phyloP scores from a whole-genome alignment of 2,797 vertebrate genomes.

The Kryptolebias ocellatus region DNA sequence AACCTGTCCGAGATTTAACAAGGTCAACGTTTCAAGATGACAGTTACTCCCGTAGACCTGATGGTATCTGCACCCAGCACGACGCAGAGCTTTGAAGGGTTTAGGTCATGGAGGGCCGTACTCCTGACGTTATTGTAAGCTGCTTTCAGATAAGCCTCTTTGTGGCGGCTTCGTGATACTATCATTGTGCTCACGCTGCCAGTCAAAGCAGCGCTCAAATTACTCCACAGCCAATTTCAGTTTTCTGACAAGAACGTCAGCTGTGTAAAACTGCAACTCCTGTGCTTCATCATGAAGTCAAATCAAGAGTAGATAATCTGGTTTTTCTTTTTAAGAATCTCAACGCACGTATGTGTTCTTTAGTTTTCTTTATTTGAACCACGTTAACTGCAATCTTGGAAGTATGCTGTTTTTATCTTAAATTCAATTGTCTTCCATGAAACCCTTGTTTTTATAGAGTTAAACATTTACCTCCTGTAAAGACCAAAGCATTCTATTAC shows the following conservation, averaged over 20 bases:
- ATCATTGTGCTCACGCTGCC: conserved; percentile 58
- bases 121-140: conserved; percentile 59
- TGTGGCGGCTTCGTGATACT: conserved; percentile 55
- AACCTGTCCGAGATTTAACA: conserved; percentile 12
- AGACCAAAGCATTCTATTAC: neutral
- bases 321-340: no score
- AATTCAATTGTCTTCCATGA: no score
- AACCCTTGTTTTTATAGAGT: neutral
- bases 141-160: conserved; percentile 67
- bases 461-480: neutral
- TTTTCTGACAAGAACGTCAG: conserved; percentile 37
- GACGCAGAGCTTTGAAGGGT: conserved; percentile 21
- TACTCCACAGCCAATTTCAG: conserved; percentile 27
- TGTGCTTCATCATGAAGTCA: neutral
- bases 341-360: no score
- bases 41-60: conserved; percentile 15
- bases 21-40: conserved; percentile 22
- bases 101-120: conserved; percentile 37
- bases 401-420: no score
- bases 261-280: neutral
- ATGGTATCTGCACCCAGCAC: conserved; percentile 23
- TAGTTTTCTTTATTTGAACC: no score
- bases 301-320: no score
- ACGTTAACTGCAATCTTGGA: no score
- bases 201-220: conserved; percentile 30